phyloP scores from a whole-genome alignment of 2,113 vertebrate species.

The Ia io region DNA sequence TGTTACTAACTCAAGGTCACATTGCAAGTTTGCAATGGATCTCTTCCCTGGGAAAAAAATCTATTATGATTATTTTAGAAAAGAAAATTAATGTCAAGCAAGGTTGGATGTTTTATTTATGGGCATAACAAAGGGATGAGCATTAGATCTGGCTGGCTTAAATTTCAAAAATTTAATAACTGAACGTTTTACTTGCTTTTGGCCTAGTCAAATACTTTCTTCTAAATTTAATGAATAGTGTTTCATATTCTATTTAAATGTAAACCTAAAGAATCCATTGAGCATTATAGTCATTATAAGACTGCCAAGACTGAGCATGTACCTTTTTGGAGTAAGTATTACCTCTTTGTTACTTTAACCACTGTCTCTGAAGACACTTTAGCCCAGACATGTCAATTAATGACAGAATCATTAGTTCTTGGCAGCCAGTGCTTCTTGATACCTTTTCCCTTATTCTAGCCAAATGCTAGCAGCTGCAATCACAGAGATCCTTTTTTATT shows the following conservation, averaged over 20 bases:
- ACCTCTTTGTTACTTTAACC: slow-evolving; percentile 68
- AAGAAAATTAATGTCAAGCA: neutral
- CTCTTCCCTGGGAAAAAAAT: neutral
- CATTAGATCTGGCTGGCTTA: neutral
- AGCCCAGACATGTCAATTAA: slow-evolving; percentile 81
- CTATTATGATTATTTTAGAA: neutral
- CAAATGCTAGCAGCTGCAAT: slow-evolving; percentile 72
- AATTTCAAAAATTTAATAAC: neutral
- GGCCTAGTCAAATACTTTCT: neutral
- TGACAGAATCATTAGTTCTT: slow-evolving; percentile 81
- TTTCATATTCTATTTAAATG: slow-evolving; percentile 39
- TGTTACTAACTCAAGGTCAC: neutral
- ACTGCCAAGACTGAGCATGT: slow-evolving; percentile 64
- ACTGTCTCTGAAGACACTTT: slow-evolving; percentile 75
- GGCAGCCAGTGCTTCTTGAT: slow-evolving; percentile 75
- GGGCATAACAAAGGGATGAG: neutral
- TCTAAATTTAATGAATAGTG: slow-evolving; percentile 1
- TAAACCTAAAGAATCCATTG: slow-evolving; percentile 41
- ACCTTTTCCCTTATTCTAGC: slow-evolving; percentile 68
- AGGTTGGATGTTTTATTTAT: neutral
- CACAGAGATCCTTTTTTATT: slow-evolving; percentile 44
- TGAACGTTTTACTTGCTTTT: slow-evolving; percentile 15
- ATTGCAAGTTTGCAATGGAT: neutral
- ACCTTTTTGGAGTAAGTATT: slow-evolving; percentile 73
- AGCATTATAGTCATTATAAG: slow-evolving; percentile 58